Evolutionary conservation across 2,797 vertebrate genomes (phyloP), one percentile per base, ranked within the genome.

Genomic region (Lithobates sylvaticus): DNA sequence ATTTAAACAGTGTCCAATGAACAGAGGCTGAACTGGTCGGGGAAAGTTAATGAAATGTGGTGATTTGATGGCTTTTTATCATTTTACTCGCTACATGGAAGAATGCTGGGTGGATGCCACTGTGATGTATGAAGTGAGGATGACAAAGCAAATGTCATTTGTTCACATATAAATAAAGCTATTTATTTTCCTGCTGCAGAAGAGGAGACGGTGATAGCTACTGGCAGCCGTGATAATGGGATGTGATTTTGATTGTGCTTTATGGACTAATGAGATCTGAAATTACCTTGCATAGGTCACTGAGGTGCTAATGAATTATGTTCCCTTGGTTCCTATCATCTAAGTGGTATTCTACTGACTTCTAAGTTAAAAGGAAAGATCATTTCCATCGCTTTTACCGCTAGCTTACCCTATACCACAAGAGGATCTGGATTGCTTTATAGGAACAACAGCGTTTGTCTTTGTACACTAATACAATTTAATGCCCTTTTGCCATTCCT

Each of bases 251-350:
- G 18, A 81, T 75, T 32, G 58, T 58, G n/a, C 34, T 69, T 76
- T 76, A 29, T 70, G 26, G 34, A n/a, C 32, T 81, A 81, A 81
- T 86, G 72, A 86, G 72, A 81, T 81, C 29, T 58, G 65, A 50
- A 27, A 69, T 10, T 15, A 47, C 76, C 75, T 81, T 69, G 73
- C 78, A 70, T 86, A 76, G 84, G 78, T 86, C 78, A 86, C 36
- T 58, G n/a, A 16, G 15, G 65, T 76, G 73, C 72, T 86, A 76
- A 86, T 81, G 78, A 86, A 44, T 86, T 76, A 81, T 61, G 61
- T 71, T 47, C 64, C 26, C 15, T 73, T 27, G 29, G 36, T 64
- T 58, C 54, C 32, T 76, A 69, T 76, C 32, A 39, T 39, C 64
- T 76, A 81, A 86, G 61, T 81, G 64, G 29, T 70, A 70, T 86